A percentile compares a stretch with the other conserved stretches of the same genome.
These are phyloP conservation scores for Alfaro cultratus DNA, from an alignment of 2,797 vertebrate species.

Conservation along the genomic window DNA sequence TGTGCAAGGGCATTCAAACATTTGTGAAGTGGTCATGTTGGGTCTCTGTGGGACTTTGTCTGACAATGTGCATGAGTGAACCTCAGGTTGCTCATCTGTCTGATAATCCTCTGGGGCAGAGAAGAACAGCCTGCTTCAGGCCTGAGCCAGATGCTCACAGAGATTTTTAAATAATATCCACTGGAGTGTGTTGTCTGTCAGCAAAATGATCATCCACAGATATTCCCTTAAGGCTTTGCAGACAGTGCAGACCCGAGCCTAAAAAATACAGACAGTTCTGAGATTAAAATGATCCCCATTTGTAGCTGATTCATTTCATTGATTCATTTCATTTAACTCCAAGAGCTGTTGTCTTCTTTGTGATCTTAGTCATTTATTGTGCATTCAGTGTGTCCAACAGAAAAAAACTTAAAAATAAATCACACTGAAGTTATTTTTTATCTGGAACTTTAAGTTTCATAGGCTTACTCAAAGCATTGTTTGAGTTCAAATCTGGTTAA, in stretches of 20 bases:
- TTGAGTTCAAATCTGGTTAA: not conserved
- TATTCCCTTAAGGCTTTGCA: conserved; percentile 29
- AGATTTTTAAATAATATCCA: conserved; percentile 67
- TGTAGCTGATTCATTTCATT: not conserved
- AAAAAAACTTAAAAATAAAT: not conserved
- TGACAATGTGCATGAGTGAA: conserved; percentile 26
- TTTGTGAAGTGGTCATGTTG: conserved; percentile 16
- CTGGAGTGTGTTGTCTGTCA: conserved; percentile 50
- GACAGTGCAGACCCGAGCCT: conserved; percentile 32
- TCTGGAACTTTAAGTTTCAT: not conserved
- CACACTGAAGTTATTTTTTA: not conserved
- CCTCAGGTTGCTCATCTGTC: conserved; percentile 71
- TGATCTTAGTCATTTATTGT: not conserved
- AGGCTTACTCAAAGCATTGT: not conserved
- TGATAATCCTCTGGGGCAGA: conserved; percentile 52
- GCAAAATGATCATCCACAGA: conserved; percentile 35
- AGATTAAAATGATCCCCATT: conserved; percentile 17
- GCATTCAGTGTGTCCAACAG: not conserved
- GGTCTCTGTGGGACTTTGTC: conserved; percentile 38
- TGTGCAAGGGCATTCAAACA: conserved; percentile 10
- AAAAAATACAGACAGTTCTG: conserved; percentile 32
- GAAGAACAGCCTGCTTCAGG: conserved; percentile 33
- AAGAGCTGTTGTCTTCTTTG: not conserved
- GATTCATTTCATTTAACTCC: not conserved
- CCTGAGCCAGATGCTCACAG: conserved; percentile 66